Evolutionary conservation across 35 echinoderm and acorn worm species (phyloP), one percentile per base, ranked within the genome.

Genomic region (Apostichopus parvimensis): DNA sequence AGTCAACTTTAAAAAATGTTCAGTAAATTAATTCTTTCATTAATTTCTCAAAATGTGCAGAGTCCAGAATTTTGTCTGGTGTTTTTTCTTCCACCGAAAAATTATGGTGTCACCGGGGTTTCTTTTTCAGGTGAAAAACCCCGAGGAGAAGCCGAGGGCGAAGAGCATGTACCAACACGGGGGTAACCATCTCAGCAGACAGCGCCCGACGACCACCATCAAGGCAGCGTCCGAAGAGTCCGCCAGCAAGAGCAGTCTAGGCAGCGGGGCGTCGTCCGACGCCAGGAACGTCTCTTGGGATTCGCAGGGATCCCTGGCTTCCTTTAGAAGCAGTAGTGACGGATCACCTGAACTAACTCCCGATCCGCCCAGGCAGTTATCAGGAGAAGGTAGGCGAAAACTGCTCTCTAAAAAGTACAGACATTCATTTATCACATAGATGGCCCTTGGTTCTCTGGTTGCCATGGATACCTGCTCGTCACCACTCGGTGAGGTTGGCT

Each of bases 331-430:
- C 6, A 75, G 94, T 34, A 95, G 92, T 57, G 94, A 95, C 26
- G 92, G 88, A 55, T 93, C 96, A 58, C 92, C 93, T 77, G 91
- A 94, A 57, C 72, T 95, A 71, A 93, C 95, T 8, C 76, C 93
- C 6, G 87, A 98, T 25, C 90, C 96, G 73, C 96, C 96, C 0
- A 95, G 92, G 21, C 96, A 98, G 72, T 53, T 95, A 77, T 91
- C 93, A 87, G 77, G 64, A 87, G 90, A 90, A 90, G 92, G 92
- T 93, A 93, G 72, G 73, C 72, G 73, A 80, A 79, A 71, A 79
- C 90, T 80, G 54, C 73, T 91, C 54, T 54, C 90, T 80, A 79
- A 79, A 52, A 45, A 45, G 20, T 58, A 79, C 55, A 79, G 90
- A 54, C 73, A 91, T 34, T 78, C 90, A 15, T 91, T 80, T 80